A percentile compares a stretch with the other conserved stretches of the same genome.
Evolutionary conservation across 1,140 invertebrate genomes (phyloP).

Genomic region (Pachyrhynchus sulphureomaculatus): DNA sequence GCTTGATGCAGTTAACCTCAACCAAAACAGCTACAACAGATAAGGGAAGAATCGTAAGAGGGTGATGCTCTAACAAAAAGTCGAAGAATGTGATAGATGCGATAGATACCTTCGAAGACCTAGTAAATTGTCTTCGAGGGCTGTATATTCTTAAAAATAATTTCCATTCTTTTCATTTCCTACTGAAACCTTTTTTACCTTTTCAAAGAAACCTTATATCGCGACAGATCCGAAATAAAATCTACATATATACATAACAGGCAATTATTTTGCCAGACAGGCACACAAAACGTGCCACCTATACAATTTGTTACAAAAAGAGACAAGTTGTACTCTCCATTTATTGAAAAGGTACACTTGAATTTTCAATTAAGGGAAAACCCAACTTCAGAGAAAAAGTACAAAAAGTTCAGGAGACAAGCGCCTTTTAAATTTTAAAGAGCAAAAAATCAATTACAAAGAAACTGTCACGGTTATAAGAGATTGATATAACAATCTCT

Average conservation of each 20-base stretch:
- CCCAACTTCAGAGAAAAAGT: constrained; percentile 9
- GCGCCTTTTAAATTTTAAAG: constrained; percentile 7
- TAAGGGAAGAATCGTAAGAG: too few relatives aligned
- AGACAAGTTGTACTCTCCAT: constrained; percentile 6
- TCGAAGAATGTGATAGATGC: too few relatives aligned
- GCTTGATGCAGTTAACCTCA: too few relatives aligned
- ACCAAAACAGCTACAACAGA: too few relatives aligned
- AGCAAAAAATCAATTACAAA: constrained; percentile 14
- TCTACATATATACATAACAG: background rate
- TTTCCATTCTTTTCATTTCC: too few relatives aligned
- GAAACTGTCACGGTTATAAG: constrained; percentile 10
- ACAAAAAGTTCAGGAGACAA: constrained; percentile 16
- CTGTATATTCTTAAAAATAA: too few relatives aligned
- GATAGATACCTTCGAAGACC: too few relatives aligned
- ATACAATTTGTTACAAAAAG: constrained; percentile 9
- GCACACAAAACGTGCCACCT: constrained; percentile 11
- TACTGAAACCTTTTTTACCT: too few relatives aligned
- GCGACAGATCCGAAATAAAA: too few relatives aligned
- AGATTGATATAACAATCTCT: constrained; percentile 16
- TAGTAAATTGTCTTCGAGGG: too few relatives aligned
- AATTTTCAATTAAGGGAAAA: constrained; percentile 20
- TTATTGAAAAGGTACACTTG: constrained; percentile 16
- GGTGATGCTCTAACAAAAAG: too few relatives aligned
- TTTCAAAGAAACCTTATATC: too few relatives aligned
- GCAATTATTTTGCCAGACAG: constrained; percentile 8